These are phyloP conservation scores for Botia almorhae DNA, from an alignment of 2,797 vertebrate species.

Conservation along the genomic window DNA sequence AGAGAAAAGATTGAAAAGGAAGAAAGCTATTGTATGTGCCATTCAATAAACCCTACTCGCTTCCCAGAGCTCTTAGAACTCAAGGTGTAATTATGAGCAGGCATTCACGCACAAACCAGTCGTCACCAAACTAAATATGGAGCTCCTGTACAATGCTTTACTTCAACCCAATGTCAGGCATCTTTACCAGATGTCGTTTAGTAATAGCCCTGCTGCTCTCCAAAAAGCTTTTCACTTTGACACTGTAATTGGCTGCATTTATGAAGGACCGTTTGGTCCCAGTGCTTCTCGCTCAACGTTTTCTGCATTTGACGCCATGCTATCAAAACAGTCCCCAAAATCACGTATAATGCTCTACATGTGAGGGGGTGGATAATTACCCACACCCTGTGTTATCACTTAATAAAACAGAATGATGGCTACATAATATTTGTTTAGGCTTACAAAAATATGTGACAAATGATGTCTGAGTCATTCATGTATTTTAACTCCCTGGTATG, in stretches of 20 bases:
- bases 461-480: constrained; percentile 12
- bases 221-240: constrained; percentile 53
- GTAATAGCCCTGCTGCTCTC: constrained; percentile 54
- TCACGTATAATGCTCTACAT: constrained; percentile 58
- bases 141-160: constrained; percentile 53
- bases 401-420: constrained; percentile 59
- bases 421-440: constrained; percentile 38
- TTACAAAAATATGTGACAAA: constrained; percentile 43
- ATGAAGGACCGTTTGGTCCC: constrained; percentile 28
- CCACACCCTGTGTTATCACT: constrained; percentile 54
- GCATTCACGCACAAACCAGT: constrained; percentile 49
- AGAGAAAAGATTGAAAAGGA: constrained; percentile 16
- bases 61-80: constrained; percentile 54
- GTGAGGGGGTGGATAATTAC: constrained; percentile 64
- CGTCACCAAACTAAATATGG: constrained; percentile 66
- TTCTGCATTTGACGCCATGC: constrained; percentile 27
- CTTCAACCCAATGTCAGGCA: constrained; percentile 54
- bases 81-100: constrained; percentile 59
- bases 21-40: constrained; percentile 28
- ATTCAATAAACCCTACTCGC: constrained; percentile 45
- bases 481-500: background rate
- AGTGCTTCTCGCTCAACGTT: background rate
- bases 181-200: constrained; percentile 62
- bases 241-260: constrained; percentile 60
- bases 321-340: constrained; percentile 51